Base-by-base conservation (phyloP, 2,888 invertebrate genomes). In the Temnothorax unifasciatus region DNA sequence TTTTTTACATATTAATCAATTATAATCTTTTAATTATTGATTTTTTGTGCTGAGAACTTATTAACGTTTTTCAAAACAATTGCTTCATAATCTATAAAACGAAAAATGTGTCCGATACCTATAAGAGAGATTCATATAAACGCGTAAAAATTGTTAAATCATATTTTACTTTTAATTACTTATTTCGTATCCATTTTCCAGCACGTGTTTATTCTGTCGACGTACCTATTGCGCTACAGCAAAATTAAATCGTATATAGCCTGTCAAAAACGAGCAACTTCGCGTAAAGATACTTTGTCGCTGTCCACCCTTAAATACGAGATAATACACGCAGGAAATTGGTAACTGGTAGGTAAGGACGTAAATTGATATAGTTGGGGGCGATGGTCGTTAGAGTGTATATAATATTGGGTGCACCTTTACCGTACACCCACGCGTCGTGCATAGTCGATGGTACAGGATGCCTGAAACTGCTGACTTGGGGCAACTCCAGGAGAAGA, bases 371-470 rank as follows among this genome's bases (percentile, higher is more conserved):
- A 89, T 83, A 88, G 85, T 90, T 82, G 88, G 83, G 74, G 82
- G 83, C 82, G 82, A 82, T 41, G 83, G 68, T 86, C 84, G 86
- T 89, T 88, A 84, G 71, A 85, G 68, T 79, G 50, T 63, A 83
- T 84, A 85, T 85, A 85, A 89, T 90, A 90, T 84, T 86, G 85
- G 89, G 86, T 89, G 86, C 88, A 88, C 86, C 89, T 90, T 85
- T 89, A 76, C 85, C 84, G 71, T 64, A 82, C 89, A 61, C 90
- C 90, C 88, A 90, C 90, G 87, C 88, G 21, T 38, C 63, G 50
- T 61, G 61, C 44, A 66, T 77, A 84, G 85, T 75, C 57, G 64
- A 76, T 57, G 69, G 69, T 82, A 82, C 81, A 74, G 76, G 77
- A 69, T 68, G 86, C 15, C 71, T 77, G 86, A 75, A 82, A 85